Evolutionary conservation across 2,797 vertebrate species (phyloP).

Genomic region (Phaenicophaeus curvirostris): DNA sequence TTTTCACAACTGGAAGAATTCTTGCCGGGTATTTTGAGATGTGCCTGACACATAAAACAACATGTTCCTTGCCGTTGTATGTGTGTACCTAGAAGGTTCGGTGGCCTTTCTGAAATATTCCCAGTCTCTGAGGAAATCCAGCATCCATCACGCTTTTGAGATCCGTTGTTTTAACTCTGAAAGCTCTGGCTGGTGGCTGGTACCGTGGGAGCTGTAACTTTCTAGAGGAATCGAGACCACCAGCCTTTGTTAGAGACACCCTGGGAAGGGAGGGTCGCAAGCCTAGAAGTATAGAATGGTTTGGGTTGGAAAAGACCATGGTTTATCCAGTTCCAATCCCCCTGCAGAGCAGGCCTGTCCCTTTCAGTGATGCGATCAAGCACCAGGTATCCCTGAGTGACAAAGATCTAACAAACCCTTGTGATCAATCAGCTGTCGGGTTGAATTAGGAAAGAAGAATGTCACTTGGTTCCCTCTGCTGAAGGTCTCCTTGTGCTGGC

Average conservation of each 20-base stretch:
- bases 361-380: conserved; percentile 10
- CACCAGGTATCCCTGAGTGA: neutral
- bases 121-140: neutral
- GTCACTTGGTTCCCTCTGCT: conserved; percentile 36
- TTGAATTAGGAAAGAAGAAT: conserved; percentile 71
- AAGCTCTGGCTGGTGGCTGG: neutral
- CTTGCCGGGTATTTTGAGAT: neutral
- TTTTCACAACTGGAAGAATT: neutral
- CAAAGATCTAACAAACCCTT: conserved; percentile 27
- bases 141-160: neutral
- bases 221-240: neutral
- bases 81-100: neutral
- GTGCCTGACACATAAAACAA: neutral
- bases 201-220: neutral
- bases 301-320: too few species aligned
- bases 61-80: fast-evolving
- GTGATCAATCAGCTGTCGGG: conserved; percentile 71
- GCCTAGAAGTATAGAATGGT: neutral
- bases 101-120: neutral
- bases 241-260: neutral
- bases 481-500: conserved; percentile 57
- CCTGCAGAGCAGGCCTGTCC: neutral
- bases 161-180: neutral
- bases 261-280: neutral
- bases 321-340: too few species aligned